Conservation (phyloP, 30 jellyfish, hydroid and myxozoan species). For the Aurelia aurita region DNA sequence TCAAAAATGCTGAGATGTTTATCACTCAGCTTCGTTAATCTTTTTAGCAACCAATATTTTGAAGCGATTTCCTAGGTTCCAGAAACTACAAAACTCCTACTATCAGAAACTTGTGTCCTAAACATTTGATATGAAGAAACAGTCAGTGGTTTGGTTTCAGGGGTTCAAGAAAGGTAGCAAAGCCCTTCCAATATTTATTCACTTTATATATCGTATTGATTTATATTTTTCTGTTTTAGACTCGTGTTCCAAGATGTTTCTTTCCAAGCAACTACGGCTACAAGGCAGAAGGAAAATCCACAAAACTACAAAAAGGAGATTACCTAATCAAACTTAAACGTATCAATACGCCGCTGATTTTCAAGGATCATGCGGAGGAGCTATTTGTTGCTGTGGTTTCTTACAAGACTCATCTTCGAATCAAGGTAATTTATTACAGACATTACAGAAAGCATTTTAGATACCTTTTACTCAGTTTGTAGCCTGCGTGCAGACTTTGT, state of each 20-base stretch:
- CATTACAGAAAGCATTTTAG: no score
- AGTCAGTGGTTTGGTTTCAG: no score
- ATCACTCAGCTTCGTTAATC: no score
- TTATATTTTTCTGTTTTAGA: conserved; percentile 11
- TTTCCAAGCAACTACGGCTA: conserved; percentile 68
- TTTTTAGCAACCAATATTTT: no score
- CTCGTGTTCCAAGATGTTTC: conserved; percentile 66
- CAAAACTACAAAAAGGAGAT: background rate
- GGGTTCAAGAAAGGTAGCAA: background rate
- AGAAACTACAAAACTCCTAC: no score
- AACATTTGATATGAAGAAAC: no score
- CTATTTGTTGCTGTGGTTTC: conserved; percentile 17
- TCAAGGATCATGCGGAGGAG: conserved; percentile 27
- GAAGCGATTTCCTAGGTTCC: no score
- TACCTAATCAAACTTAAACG: conserved; percentile 35
- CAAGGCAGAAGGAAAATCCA: conserved; percentile 18
- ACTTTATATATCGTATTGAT: background rate
- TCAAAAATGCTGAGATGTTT: no score
- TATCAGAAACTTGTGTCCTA: no score
- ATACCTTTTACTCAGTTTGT: no score
- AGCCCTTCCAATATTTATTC: background rate
- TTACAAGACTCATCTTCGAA: conserved; percentile 55
- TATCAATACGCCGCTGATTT: conserved; percentile 54
- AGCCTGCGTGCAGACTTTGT: no score
- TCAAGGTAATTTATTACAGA: conserved; percentile 43